Evolutionary conservation across 2,797 vertebrate species (phyloP).

Genomic region (Coluber constrictor): DNA sequence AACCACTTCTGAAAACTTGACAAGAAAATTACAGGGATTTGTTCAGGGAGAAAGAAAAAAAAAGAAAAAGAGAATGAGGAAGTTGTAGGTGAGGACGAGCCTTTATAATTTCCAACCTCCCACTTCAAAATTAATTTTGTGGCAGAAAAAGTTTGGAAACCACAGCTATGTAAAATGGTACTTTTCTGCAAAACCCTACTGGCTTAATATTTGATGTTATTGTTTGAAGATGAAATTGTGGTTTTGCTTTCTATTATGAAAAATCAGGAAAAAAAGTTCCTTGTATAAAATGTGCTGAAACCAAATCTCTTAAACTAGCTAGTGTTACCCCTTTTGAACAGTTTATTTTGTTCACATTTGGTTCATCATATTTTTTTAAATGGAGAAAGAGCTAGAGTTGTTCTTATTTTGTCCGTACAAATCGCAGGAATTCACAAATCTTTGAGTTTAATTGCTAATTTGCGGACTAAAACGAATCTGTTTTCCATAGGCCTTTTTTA

Average conservation of each 20-base stretch:
- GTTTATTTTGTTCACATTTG: not conserved
- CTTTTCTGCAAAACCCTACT: not conserved
- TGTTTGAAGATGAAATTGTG: not conserved
- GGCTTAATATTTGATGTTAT: not conserved
- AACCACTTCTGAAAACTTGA: not conserved
- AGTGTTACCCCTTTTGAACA: not conserved
- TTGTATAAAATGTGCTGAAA: not conserved
- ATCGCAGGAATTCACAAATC: not conserved
- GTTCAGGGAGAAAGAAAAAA: not conserved
- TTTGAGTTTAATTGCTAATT: not conserved
- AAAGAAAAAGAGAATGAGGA: not conserved
- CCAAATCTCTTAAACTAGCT: not conserved
- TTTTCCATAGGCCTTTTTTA: not conserved
- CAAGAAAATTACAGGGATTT: not conserved
- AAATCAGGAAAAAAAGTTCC: not conserved
- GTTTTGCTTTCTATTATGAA: not conserved
- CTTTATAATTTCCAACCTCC: not conserved
- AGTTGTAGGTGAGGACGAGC: not conserved
- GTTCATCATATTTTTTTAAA: not conserved
- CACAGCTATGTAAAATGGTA: not conserved
- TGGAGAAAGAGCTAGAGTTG: not conserved
- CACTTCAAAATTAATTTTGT: not conserved
- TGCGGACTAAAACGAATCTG: not conserved
- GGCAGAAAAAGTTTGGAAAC: not conserved
- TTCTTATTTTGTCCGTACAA: not conserved